A percentile compares a stretch with the other conserved stretches of the same genome.
phyloP scores from a whole-genome alignment of 2,113 vertebrate genomes.

The Crotalus helleri region DNA sequence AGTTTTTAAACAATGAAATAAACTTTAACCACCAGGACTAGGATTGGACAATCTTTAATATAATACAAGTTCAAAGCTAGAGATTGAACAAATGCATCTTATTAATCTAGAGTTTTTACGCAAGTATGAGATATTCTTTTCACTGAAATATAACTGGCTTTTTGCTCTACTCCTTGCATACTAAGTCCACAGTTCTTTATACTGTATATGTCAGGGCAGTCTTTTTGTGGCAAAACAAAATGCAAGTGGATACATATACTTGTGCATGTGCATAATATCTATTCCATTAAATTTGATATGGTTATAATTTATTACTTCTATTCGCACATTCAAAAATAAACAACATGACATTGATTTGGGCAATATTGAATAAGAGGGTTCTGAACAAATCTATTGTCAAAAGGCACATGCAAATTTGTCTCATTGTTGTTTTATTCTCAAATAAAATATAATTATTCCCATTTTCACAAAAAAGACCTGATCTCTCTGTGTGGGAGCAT shows the following conservation, averaged over 20 bases:
- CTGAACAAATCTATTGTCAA: background rate
- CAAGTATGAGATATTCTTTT: background rate
- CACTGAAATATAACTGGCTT: background rate
- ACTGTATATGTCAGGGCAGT: background rate
- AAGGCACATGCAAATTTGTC: background rate
- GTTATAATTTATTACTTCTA: background rate
- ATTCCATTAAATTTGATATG: background rate
- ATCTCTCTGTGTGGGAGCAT: background rate
- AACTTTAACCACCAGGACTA: background rate
- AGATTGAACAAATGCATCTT: background rate
- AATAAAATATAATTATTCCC: background rate
- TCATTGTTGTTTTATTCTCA: rapidly evolving
- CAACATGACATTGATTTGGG: background rate
- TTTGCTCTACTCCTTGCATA: background rate
- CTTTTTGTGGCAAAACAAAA: background rate
- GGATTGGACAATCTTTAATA: background rate
- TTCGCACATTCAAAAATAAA: background rate
- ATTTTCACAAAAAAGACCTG: background rate
- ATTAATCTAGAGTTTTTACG: background rate
- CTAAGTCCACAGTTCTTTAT: background rate
- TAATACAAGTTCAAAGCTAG: background rate
- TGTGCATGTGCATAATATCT: background rate
- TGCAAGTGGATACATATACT: background rate
- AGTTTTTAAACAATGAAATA: background rate
- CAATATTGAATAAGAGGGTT: background rate